Conservation (phyloP, 2,888 invertebrate species). For the Odontomyia ornata region DNA sequence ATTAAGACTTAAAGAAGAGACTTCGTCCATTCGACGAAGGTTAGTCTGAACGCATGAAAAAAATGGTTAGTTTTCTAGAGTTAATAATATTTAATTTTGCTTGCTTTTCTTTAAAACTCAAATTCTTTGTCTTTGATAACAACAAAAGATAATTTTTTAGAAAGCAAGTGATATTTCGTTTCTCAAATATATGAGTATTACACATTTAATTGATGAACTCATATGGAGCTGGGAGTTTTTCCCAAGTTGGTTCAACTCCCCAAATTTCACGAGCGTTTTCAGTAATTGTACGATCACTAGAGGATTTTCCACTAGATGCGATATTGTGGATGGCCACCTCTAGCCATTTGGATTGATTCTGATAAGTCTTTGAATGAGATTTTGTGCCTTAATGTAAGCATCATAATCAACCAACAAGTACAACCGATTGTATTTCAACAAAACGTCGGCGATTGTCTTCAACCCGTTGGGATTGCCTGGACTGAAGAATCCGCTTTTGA, state of each 20-base stretch:
- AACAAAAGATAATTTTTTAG: not conserved
- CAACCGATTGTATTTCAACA: slow-evolving; percentile 95
- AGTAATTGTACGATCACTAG: slow-evolving; percentile 95
- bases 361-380: slow-evolving; percentile 85
- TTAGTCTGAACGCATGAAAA: no score
- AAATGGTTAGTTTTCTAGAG: no score
- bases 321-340: slow-evolving; percentile 97
- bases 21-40: no score
- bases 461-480: slow-evolving; percentile 91
- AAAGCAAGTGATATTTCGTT: not conserved
- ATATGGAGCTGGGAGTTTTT: slow-evolving; percentile 91
- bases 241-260: slow-evolving; percentile 92
- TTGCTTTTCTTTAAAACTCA: not conserved
- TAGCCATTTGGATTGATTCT: slow-evolving; percentile 92
- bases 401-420: slow-evolving; percentile 94
- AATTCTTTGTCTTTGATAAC: slow-evolving; percentile 19
- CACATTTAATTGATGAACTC: slow-evolving; percentile 64
- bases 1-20: no score
- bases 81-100: not conserved
- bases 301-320: slow-evolving; percentile 97
- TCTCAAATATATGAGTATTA: not conserved
- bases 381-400: slow-evolving; percentile 92
- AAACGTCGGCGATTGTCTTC: slow-evolving; percentile 86
- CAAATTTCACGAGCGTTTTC: slow-evolving; percentile 98
- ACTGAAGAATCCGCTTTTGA: slow-evolving; percentile 94